phyloP scores from a whole-genome alignment of 2,113 vertebrate genomes.

The Halichoerus grypus region DNA sequence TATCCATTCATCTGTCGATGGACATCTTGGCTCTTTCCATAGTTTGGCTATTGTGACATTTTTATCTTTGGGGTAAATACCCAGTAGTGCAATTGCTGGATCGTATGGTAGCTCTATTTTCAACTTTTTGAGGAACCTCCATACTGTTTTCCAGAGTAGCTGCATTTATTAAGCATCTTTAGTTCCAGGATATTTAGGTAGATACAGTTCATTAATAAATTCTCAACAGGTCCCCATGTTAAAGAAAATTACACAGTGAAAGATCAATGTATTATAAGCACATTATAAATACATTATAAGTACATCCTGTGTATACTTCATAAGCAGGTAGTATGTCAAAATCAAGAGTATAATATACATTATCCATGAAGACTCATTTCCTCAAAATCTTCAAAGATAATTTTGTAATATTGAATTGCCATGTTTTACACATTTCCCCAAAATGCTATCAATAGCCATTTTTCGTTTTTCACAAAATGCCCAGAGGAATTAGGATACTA shows the following conservation, averaged over 20 bases:
- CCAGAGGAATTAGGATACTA: neutral
- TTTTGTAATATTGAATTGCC: neutral
- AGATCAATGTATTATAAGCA: neutral
- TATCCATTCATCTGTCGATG: too few relatives aligned
- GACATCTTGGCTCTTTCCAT: too few relatives aligned
- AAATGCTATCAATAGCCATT: conserved; percentile 27
- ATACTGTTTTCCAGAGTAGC: too few relatives aligned
- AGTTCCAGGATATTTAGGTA: conserved; percentile 31
- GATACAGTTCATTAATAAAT: conserved; percentile 17
- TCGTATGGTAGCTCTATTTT: too few relatives aligned
- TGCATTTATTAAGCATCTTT: conserved; percentile 43
- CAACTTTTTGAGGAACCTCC: too few relatives aligned
- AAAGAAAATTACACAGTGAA: conserved; percentile 32
- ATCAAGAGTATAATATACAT: neutral
- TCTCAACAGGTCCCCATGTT: neutral
- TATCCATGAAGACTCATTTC: conserved; percentile 14
- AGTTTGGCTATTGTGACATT: too few relatives aligned
- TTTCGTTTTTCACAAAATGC: neutral
- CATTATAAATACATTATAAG: neutral
- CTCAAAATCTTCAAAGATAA: conserved; percentile 15
- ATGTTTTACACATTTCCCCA: conserved; percentile 37
- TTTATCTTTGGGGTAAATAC: too few relatives aligned
- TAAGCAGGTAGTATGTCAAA: neutral
- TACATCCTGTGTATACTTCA: neutral
- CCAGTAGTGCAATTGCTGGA: too few relatives aligned